Evolutionary conservation across 2,113 vertebrate species (phyloP), one percentile per base, ranked within the genome.

Genomic region (Mionectes macconnelli): DNA sequence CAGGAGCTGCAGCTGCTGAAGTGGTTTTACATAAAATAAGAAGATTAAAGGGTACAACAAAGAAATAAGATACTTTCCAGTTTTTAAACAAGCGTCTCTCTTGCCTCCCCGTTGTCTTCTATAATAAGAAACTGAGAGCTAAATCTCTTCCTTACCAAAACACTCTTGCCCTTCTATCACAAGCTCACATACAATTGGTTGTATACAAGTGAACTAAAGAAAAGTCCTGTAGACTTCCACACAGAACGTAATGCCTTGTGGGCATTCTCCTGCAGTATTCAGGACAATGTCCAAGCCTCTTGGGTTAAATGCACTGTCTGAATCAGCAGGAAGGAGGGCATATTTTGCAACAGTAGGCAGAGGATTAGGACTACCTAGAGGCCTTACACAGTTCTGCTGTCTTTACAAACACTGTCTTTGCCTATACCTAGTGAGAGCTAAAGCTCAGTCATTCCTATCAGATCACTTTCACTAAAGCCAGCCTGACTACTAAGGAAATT

Each of bases 21-120:
- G 80, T 47, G 76, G 90, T 87, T 94, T 96, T 74, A 92, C 95
- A 96, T 93, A 69, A 96, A 96, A 60, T 92, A 94, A 96, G 93
- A 79, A 90, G 96, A 96, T 95, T 95, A 97, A 93, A 79, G 62
- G 50, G 76, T 69, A 89, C 80, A 89, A 88, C 87, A 94, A 89
- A 95, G 86, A 90, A 88, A 73, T 79, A 88, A 93, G 90, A 87
- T 27, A 91, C 45, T 92, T 92, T 22, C 45, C 49, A 72, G 45
- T 67, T 92, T 95, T 95, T 64, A 95, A 79, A 81, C 72, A 90
- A 94, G 68, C 28, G n/a, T 59, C 37, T 53, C 39, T 62, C 40
- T 67, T 73, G 49, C 57, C 57, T 90, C 85, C 64, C 86, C 30
- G 72, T 55, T 88, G 76, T 67, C 62, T 92, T 89, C 90, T 94